Percentiles rank a stretch among this genome's conserved stretches.
Evolutionary conservation across 2,113 vertebrate species (phyloP).

Genomic region (Limanda limanda): DNA sequence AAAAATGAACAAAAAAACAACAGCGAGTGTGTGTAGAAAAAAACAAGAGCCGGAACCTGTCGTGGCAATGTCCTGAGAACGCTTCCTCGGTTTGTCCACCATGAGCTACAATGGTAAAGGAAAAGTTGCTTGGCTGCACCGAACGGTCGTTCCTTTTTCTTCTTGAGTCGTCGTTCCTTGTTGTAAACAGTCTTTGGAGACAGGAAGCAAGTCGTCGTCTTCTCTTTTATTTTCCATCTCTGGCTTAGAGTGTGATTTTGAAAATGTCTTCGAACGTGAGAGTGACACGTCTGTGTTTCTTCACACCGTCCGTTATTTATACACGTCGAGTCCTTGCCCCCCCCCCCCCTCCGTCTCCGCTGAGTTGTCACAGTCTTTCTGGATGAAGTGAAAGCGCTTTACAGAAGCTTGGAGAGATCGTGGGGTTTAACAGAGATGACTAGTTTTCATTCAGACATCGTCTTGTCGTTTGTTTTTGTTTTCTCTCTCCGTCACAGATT

Average conservation of each 20-base stretch:
- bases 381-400: constrained; percentile 42
- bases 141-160: constrained; percentile 33
- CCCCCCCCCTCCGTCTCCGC: constrained; percentile 15
- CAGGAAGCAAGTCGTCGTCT: constrained; percentile 52
- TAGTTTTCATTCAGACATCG: constrained; percentile 41
- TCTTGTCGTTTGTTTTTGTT: background rate
- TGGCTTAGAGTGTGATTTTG: constrained; percentile 41
- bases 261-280: constrained; percentile 11
- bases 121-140: constrained; percentile 63
- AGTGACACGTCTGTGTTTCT: constrained; percentile 38
- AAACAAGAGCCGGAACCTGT: constrained; percentile 71
- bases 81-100: constrained; percentile 73
- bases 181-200: constrained; percentile 74
- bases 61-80: constrained; percentile 83
- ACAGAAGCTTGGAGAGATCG: constrained; percentile 29
- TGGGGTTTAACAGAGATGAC: constrained; percentile 18
- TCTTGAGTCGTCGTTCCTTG: constrained; percentile 43
- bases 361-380: constrained; percentile 39
- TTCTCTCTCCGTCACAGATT: constrained; percentile 9
- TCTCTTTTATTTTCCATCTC: constrained; percentile 16
- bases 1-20: constrained; percentile 52
- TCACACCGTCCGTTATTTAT: constrained; percentile 43
- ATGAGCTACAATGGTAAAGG: constrained; percentile 76
- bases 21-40: constrained; percentile 53
- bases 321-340: constrained; percentile 21